Conservation (phyloP, 2,797 vertebrate genomes). For the Malacoctenus gilli region DNA sequence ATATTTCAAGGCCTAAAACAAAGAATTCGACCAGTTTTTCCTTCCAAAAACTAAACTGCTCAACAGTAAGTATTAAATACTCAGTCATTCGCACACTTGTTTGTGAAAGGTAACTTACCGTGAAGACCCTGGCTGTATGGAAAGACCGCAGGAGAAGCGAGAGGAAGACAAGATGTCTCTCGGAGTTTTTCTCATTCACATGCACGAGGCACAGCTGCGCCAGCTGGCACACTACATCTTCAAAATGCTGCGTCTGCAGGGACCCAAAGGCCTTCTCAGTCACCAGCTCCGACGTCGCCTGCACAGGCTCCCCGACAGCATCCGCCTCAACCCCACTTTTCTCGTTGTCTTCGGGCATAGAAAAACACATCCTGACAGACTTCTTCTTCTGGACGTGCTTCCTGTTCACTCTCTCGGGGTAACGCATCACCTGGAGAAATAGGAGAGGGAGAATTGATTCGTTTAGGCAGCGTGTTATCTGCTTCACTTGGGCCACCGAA, state of each 20-base stretch:
- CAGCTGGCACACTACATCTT: constrained; percentile 90
- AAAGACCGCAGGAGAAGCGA: constrained; percentile 88
- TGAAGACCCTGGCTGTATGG: constrained; percentile 86
- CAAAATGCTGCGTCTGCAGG: constrained; percentile 83
- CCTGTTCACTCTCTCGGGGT: constrained; percentile 71
- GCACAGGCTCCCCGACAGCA: constrained; percentile 32
- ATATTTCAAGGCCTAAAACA: too few relatives aligned
- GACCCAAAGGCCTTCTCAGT: constrained; percentile 57
- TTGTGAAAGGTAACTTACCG: constrained; percentile 56
- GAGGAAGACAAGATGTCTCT: constrained; percentile 91
- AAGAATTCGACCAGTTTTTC: too few relatives aligned
- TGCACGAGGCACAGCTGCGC: constrained; percentile 89
- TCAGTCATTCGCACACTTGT: too few relatives aligned
- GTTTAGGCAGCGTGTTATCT: constrained; percentile 10
- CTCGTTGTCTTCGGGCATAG: constrained; percentile 72
- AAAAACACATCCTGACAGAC: constrained; percentile 85
- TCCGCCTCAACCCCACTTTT: constrained; percentile 64
- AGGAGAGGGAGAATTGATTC: constrained; percentile 26
- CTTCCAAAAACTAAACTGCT: neutral
- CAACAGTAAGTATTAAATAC: neutral
- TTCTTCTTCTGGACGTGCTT: constrained; percentile 80
- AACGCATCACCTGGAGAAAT: constrained; percentile 86
- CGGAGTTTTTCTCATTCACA: constrained; percentile 86
- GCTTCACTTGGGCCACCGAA: constrained; percentile 24
- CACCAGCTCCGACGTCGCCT: constrained; percentile 53